Evolutionary conservation across 1,140 invertebrate species (phyloP), one percentile per base, ranked within the genome.

Genomic region (Oreohelix idahoensis): DNA sequence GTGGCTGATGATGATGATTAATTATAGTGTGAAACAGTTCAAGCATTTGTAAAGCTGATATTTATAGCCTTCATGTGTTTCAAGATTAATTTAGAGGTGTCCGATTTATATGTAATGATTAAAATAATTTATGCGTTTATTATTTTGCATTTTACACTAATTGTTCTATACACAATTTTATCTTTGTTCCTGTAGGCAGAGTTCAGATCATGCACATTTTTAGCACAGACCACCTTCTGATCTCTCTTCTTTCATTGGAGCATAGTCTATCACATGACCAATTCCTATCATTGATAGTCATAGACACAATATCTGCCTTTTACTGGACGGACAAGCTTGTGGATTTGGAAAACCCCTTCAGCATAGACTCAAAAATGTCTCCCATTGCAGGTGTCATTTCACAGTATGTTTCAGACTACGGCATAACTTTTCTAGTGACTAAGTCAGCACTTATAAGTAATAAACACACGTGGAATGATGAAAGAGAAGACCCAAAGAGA

Each of bases 231-330:
- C 63, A 81, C 17, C 69, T 81, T 42, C 38, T 71, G 0, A 29
- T 45, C 63, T 42, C 79, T 32, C 69, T 81, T 5, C 38, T 71
- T 1, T 70, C 79, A 42, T 51, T 81, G 63, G 39, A 81, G 39
- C 0, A 45, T 36, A 32, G 15, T 4, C 36, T 81, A 26, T 49
- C 69, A 35, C 4, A 20, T 36, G 79, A 81, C 39, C 63, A 66
- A 13, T 5, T 23, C 13, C 0, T 71, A 32, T 42, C 79, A 20
- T n/a, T 81, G 11, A 26, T 81, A 8, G 51, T 49, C n/a, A 71
- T 81, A 32, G 79, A 81, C 42, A 53, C 79, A 13, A 81, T 81
- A n/a, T 81, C 79, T 29, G 63, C 79, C 0, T 81, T 70, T 36
- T 81, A 71, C 36, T 81, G 79, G 79, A n/a, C 39, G 13, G 79